Evolutionary conservation across 2,797 vertebrate species (phyloP), one percentile per base, ranked within the genome.

Genomic region (Balearica regulorum): DNA sequence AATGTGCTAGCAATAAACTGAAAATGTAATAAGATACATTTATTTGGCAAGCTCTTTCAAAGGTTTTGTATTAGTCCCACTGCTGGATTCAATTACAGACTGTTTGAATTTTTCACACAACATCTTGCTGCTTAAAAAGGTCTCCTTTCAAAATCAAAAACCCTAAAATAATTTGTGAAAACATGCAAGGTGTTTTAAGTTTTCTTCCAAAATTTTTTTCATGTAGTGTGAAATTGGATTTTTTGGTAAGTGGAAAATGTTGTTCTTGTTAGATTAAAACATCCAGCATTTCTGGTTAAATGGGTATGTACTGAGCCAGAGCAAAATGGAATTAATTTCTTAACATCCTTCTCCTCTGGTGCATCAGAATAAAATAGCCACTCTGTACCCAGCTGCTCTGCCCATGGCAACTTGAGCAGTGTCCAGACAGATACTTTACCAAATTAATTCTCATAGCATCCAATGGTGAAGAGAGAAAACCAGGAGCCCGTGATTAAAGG

Each of bases 201-300:
- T 68, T 87, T 87, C 44, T 65, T 75, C 66, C 29, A 37, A 46
- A 79, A 17, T 72, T 84, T 91, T 87, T 91, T 65, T 84, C 65
- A 20, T 37, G 16, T n/a, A 72, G 49, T 43, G 37, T 65, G 58
- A 91, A 91, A 94, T 29, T 16, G 31, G 28, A 35, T 80, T 83
- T 61, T 69, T 48, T 76, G 29, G 11, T 51, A 69, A 48, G 26
- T 81, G 19, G 57, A 81, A 91, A 86, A 68, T 12, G 5, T n/a
- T 92, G 19, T 18, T 75, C 37, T 37, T 41, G 17, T 64, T 79
- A 39, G 85, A 66, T 76, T 88, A 66, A 87, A 94, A 75, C 28
- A 24, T 49, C 65, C 35, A 82, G 62, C 16, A 6, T 79, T 69
- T 93, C 76, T 87, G 28, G 64, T 31, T 83, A 78, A 89, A 73